phyloP scores from a whole-genome alignment of 2,888 invertebrate species.

The Dasypolia templi region DNA sequence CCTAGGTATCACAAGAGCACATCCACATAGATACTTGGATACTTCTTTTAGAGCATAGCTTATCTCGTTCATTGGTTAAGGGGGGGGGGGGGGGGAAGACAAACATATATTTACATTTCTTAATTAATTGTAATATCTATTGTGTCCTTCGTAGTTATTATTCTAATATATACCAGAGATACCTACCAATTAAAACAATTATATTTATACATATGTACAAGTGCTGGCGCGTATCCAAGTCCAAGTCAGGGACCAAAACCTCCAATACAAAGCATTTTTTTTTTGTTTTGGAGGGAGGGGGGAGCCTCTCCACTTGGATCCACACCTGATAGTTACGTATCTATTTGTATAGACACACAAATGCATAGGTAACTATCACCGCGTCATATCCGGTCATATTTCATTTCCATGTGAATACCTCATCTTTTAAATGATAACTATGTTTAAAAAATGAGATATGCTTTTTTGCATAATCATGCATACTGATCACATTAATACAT shows the following conservation, averaged over 20 bases:
- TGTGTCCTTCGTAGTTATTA: background rate
- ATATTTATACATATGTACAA: constrained; percentile 4
- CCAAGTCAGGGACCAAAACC: constrained; percentile 17
- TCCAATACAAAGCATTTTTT: constrained; percentile 22
- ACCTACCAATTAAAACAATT: background rate
- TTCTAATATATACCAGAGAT: constrained; percentile 8
- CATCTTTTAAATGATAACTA: background rate
- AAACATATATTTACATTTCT: background rate
- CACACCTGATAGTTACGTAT: constrained; percentile 14
- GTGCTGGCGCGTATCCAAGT: constrained; percentile 9
- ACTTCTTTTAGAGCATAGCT: background rate
- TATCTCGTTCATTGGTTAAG: no score
- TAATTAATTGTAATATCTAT: background rate
- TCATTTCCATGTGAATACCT: background rate
- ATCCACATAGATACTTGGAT: background rate
- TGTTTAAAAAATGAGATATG: background rate
- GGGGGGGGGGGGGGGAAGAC: no score
- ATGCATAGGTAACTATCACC: constrained; percentile 1
- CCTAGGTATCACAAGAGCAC: background rate
- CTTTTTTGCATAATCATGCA: constrained; percentile 18
- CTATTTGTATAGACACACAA: constrained; percentile 7
- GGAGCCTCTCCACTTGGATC: constrained; percentile 18
- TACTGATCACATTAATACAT: background rate
- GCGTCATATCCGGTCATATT: constrained; percentile 14
- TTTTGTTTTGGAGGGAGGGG: constrained; percentile 34